Percentiles rank a stretch among this genome's conserved stretches.
Evolutionary conservation across 2,888 invertebrate genomes (phyloP).

Genomic region (Scrobipalpa atriplicella): DNA sequence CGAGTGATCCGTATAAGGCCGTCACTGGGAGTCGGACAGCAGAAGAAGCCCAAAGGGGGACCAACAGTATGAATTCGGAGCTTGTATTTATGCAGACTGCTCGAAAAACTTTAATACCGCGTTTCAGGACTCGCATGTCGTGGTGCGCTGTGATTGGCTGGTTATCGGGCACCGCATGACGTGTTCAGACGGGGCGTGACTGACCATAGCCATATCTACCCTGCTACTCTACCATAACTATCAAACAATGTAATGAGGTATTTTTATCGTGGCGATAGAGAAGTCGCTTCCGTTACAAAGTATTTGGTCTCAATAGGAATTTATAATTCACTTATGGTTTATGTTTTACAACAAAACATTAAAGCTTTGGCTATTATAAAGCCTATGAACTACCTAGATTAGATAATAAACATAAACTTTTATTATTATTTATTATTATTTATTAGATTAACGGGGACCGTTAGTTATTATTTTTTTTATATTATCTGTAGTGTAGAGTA

Average conservation of each 20-base stretch:
- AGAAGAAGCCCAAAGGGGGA: conserved; percentile 22
- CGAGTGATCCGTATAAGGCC: conserved; percentile 9
- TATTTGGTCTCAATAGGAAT: too few species aligned
- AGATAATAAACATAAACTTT: too few species aligned
- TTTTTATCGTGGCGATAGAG: neutral
- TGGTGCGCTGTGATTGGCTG: neutral
- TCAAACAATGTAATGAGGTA: neutral
- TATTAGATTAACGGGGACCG: too few species aligned
- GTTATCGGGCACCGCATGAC: neutral
- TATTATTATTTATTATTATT: too few species aligned
- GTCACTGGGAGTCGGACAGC: conserved; percentile 10
- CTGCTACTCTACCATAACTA: neutral
- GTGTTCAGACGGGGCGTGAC: neutral
- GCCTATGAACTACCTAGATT: too few species aligned
- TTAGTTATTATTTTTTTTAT: too few species aligned
- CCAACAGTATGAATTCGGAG: conserved; percentile 1
- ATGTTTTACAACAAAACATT: too few species aligned
- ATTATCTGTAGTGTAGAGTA: too few species aligned
- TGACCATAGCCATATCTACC: conserved; percentile 1
- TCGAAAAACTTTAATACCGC: conserved; percentile 6
- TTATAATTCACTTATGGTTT: too few species aligned
- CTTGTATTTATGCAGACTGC: conserved; percentile 15
- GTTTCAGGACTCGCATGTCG: conserved; percentile 2
- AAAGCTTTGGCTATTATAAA: too few species aligned
- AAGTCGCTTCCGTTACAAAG: neutral